A percentile compares a stretch with the other conserved stretches of the same genome.
These are phyloP conservation scores for Neopelma chrysocephalum DNA, from an alignment of 2,797 vertebrate genomes.

Conservation along the genomic window DNA sequence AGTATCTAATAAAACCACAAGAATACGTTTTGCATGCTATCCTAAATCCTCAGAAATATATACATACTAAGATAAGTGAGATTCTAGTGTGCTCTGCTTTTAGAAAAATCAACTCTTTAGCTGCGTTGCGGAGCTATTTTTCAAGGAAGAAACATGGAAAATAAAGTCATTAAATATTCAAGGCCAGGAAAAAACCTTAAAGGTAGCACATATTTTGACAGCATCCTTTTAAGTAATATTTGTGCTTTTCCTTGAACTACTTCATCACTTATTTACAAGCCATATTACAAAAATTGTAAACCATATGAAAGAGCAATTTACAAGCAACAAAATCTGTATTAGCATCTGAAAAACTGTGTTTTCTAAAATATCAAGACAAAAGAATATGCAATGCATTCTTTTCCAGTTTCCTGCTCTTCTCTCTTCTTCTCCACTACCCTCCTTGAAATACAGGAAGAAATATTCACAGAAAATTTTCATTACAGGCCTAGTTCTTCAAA, in stretches of 20 bases:
- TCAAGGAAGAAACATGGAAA: slow-evolving; percentile 29
- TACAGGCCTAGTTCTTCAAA: not conserved
- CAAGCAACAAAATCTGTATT: slow-evolving; percentile 47
- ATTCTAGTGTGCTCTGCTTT: not conserved
- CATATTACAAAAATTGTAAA: slow-evolving; percentile 48
- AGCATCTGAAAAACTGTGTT: slow-evolving; percentile 45
- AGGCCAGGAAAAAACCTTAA: not conserved
- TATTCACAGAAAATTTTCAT: not conserved
- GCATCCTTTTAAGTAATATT: slow-evolving; percentile 39
- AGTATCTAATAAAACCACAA: not conserved
- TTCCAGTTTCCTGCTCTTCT: not conserved
- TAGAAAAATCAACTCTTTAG: not conserved
- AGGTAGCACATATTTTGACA: slow-evolving; percentile 49
- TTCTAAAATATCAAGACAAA: slow-evolving; percentile 24
- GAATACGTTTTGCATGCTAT: not conserved
- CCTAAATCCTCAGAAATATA: not conserved
- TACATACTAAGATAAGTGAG: not conserved
- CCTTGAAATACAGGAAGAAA: not conserved
- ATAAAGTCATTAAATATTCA: slow-evolving; percentile 31
- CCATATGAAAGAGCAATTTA: slow-evolving; percentile 37
- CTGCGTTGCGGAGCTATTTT: slow-evolving; percentile 39
- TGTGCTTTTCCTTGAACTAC: slow-evolving; percentile 31
- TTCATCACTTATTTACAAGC: slow-evolving; percentile 64
- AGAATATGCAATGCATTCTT: not conserved
- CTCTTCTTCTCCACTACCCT: not conserved